Evolutionary conservation across 1,140 invertebrate genomes (phyloP).

Genomic region (Galleria mellonella): DNA sequence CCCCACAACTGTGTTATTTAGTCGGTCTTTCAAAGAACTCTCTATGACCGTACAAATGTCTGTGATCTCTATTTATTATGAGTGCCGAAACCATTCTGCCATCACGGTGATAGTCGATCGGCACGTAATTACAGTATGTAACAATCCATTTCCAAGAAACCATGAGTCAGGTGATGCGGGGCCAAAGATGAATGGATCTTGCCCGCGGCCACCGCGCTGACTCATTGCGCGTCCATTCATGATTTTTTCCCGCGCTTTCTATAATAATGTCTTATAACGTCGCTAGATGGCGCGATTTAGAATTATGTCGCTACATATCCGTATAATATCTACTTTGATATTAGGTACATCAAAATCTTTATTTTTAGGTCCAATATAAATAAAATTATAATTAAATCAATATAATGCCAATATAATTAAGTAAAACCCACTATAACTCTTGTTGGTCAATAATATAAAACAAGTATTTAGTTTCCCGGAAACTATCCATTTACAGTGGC

Average conservation of each 20-base stretch:
- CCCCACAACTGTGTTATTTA: no score
- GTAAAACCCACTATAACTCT: no score
- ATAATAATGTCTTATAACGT: background rate
- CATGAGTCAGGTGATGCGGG: constrained; percentile 30
- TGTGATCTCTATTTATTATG: background rate
- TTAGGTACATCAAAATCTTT: no score
- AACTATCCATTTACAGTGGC: no score
- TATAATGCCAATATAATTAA: no score
- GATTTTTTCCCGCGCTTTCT: constrained; percentile 35
- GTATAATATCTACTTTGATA: no score
- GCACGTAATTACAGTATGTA: background rate
- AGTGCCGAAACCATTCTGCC: background rate
- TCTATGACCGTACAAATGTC: no score
- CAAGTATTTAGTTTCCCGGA: no score
- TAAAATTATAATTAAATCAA: no score
- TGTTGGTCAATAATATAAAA: no score
- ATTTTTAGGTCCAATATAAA: no score
- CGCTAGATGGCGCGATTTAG: constrained; percentile 28
- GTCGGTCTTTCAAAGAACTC: no score
- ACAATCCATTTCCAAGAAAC: constrained; percentile 31
- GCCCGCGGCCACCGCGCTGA: constrained; percentile 17
- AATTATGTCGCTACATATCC: background rate
- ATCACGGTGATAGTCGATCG: background rate
- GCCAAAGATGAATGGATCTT: constrained; percentile 42
- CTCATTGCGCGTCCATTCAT: constrained; percentile 45